Evolutionary conservation across 2,888 invertebrate species (phyloP).

Genomic region (Parascotia fuliginaria): DNA sequence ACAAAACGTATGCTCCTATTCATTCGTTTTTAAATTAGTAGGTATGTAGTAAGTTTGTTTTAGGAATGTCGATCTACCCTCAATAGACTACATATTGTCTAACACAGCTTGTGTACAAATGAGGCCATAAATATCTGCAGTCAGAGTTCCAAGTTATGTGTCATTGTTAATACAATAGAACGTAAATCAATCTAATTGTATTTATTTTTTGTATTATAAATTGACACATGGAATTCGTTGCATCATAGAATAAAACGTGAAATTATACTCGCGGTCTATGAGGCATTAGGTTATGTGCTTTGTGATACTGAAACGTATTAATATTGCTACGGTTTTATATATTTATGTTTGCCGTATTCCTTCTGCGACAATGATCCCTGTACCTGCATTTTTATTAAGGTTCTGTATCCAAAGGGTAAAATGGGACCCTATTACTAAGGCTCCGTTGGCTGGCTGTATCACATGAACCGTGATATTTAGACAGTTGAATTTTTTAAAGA

Average conservation of each 20-base stretch:
- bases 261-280: slow-evolving; percentile 5
- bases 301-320: not conserved
- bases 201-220: slow-evolving; percentile 22
- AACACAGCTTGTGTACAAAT: slow-evolving; percentile 46
- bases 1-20: slow-evolving; percentile 21
- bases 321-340: not conserved
- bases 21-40: slow-evolving; percentile 36
- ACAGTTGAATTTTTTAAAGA: too few species aligned
- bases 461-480: too few species aligned
- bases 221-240: slow-evolving; percentile 18
- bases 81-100: slow-evolving; percentile 43
- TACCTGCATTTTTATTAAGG: too few species aligned
- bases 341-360: too few species aligned
- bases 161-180: slow-evolving; percentile 40
- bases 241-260: slow-evolving; percentile 23
- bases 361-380: too few species aligned
- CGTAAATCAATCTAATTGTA: slow-evolving; percentile 30
- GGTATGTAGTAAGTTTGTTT: slow-evolving; percentile 40
- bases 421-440: too few species aligned
- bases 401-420: too few species aligned
- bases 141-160: slow-evolving; percentile 33
- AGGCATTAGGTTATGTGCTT: not conserved
- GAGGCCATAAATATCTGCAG: slow-evolving; percentile 32
- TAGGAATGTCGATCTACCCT: slow-evolving; percentile 47
- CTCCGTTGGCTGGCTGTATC: too few species aligned